Percentiles rank a stretch among this genome's conserved stretches.
Evolutionary conservation across 2,888 invertebrate genomes (phyloP).

Genomic region (Drosophila mettleri): DNA sequence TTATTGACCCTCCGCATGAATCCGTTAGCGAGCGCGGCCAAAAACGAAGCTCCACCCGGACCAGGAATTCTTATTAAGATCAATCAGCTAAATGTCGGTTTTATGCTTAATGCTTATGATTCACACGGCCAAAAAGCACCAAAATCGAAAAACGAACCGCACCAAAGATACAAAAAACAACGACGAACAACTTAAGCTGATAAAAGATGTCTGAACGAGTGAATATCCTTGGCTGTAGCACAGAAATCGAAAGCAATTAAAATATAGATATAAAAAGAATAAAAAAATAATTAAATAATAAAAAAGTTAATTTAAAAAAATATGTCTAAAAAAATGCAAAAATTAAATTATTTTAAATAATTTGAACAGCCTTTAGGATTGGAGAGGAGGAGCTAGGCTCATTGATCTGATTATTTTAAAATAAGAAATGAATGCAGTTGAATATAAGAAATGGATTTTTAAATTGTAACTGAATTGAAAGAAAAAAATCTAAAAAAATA

Average conservation of each 20-base stretch:
- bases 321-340: too few relatives aligned
- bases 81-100: constrained; percentile 80
- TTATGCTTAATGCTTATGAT: constrained; percentile 80
- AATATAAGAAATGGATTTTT: too few relatives aligned
- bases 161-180: constrained; percentile 19
- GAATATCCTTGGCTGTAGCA: constrained; percentile 27
- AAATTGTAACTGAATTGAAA: too few relatives aligned
- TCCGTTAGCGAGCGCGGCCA: constrained; percentile 64
- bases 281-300: too few relatives aligned
- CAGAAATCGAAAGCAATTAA: background rate
- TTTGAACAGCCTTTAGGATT: too few relatives aligned
- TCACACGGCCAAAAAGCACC: constrained; percentile 63
- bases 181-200: constrained; percentile 13
- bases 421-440: too few relatives aligned
- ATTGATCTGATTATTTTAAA: too few relatives aligned
- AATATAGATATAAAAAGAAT: background rate
- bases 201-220: constrained; percentile 15
- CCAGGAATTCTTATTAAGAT: constrained; percentile 77
- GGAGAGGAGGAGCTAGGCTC: too few relatives aligned
- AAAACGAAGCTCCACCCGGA: constrained; percentile 25
- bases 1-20: constrained; percentile 70
- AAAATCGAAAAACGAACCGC: constrained; percentile 60
- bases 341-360: too few relatives aligned
- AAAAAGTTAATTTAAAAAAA: too few relatives aligned
- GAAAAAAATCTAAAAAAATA: too few relatives aligned